Conservation (phyloP, 2,113 vertebrate genomes). For the Rissa tridactyla region DNA sequence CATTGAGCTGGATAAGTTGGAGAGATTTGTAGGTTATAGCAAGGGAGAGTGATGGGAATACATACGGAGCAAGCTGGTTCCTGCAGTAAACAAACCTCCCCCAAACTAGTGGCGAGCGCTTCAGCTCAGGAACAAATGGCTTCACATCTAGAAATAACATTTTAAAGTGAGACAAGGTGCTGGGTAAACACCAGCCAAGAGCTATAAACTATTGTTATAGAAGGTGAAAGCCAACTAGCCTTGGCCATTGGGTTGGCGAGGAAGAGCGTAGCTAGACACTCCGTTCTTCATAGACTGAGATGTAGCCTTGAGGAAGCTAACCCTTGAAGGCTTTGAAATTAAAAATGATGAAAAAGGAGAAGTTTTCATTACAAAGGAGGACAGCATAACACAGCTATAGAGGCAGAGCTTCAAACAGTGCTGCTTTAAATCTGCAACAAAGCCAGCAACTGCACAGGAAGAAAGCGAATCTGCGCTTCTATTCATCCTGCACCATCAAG, state of each 20-base stretch:
- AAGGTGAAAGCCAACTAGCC: not conserved
- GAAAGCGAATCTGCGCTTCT: not conserved
- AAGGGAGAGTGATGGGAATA: conserved; percentile 54
- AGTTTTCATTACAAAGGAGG: conserved; percentile 43
- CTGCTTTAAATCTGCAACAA: conserved; percentile 47
- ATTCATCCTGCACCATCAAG: conserved; percentile 23
- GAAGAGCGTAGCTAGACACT: not conserved
- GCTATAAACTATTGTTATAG: not conserved
- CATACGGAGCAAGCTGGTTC: conserved; percentile 11
- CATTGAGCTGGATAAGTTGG: conserved; percentile 45
- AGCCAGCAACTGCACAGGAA: conserved; percentile 22
- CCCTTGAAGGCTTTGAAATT: conserved; percentile 48
- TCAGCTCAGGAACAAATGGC: conserved; percentile 7
- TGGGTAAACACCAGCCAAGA: conserved; percentile 1
- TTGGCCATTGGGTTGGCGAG: not conserved
- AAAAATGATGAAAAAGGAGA: conserved; percentile 56
- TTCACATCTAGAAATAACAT: not conserved
- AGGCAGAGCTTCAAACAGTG: conserved; percentile 40
- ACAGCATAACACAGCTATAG: not conserved
- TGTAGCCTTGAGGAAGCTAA: conserved; percentile 28
- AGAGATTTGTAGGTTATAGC: conserved; percentile 54
- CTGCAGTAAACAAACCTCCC: conserved; percentile 53
- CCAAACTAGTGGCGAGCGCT: not conserved
- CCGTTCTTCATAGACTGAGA: not conserved
- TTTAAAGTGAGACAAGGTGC: not conserved